Evolutionary conservation across 2,888 invertebrate genomes (phyloP).

Genomic region (Nematopogon swammerdamellus): DNA sequence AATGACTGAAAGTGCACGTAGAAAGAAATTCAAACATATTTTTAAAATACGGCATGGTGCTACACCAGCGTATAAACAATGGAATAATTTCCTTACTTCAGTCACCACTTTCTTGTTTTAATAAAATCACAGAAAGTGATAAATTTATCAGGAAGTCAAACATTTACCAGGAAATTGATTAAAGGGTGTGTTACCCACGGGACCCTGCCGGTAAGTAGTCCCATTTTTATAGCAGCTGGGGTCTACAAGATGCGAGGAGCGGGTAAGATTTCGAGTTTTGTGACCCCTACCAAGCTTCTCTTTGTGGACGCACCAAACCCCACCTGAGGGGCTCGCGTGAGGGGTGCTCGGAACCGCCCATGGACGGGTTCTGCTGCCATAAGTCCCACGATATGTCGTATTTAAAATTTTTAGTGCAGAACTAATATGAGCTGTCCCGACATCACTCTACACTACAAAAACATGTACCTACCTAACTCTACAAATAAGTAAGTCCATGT

Average conservation of each 20-base stretch:
- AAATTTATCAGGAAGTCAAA: no score
- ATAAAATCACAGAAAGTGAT: no score
- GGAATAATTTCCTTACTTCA: no score
- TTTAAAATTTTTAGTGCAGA: conserved; percentile 52
- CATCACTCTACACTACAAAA: conserved; percentile 16
- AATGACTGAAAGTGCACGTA: no score
- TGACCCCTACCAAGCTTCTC: neutral
- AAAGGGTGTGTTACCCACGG: no score
- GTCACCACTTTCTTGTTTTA: no score
- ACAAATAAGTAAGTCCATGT: no score
- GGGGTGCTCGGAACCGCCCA: conserved; percentile 28
- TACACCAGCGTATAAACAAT: no score
- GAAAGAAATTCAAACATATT: no score
- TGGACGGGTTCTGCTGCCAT: conserved; percentile 48
- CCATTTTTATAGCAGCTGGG: conserved; percentile 40
- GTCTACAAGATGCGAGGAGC: conserved; percentile 19
- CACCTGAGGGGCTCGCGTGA: neutral
- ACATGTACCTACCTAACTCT: no score
- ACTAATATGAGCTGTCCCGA: conserved; percentile 39
- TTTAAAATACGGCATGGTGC: no score
- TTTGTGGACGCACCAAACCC: neutral
- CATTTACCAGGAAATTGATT: no score
- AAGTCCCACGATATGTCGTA: conserved; percentile 50
- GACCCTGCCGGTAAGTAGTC: neutral
- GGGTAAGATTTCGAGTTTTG: neutral